Evolutionary conservation across 1,140 invertebrate species (phyloP), one percentile per base, ranked within the genome.

Genomic region (Tribolium castaneum): DNA sequence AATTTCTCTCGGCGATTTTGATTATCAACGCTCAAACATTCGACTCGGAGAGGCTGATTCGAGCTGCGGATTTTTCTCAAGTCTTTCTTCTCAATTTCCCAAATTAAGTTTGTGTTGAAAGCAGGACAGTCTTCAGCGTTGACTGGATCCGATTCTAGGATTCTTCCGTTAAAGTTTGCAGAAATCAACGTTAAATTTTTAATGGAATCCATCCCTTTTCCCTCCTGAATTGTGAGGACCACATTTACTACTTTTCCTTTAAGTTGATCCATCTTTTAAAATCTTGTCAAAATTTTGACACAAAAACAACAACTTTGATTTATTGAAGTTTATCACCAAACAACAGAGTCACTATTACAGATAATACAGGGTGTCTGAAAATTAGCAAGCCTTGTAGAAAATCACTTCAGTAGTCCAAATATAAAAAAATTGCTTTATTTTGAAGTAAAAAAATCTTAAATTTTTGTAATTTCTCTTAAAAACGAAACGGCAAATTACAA

Each of bases 221-320:
- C 89, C 85, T 89, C 88, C 82, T 87, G 87, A 54, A 90, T 85
- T n/a, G 86, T 86, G 2, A 90, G 79, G 74, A 89, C 87, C 54
- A 90, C 86, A 80, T 89, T 87, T 54, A 88, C 83, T 70, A 87
- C 86, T 70, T 86, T 84, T 62, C 84, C 86, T 3, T 70, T 78
- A 19, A 89, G 81, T 71, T 89, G 86, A 71, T 89, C 87, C 88
- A 90, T 89, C 70, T 73, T 80, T 51, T 12, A 6, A 10, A 62
- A 56, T 19, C 25, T 62, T 62, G 59, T 45, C 34, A 75, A 75
- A 66, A 66, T 66, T 66, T 66, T 66, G 59, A 66, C 59, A 66
- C 30, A 66, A 66, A 66, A 45, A 45, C 39, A 45, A 45, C 39
- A 45, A 45, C 39, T 39, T 39, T 39, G 34, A 39, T 39, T 10